Percentiles rank a stretch among this genome's conserved stretches.
Conservation (phyloP, 64 coral and sea anemone species). For the Actinia tenebrosa region DNA sequence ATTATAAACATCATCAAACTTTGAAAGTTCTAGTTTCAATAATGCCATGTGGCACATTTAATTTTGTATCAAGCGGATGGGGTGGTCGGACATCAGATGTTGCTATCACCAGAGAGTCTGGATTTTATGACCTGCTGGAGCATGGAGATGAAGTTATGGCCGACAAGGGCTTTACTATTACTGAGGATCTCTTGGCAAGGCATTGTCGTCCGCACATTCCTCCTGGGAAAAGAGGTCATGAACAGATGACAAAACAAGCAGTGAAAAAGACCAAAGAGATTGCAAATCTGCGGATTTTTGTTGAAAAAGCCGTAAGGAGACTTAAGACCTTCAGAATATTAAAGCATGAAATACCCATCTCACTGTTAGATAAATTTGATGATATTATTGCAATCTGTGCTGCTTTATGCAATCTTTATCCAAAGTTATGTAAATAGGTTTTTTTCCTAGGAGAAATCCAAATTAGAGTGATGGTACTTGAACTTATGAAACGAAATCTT, state of each 20-base stretch:
- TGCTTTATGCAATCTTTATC: too few species aligned
- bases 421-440: too few species aligned
- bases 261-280: constrained; percentile 44
- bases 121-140: constrained; percentile 42
- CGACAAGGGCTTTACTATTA: constrained; percentile 42
- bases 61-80: constrained; percentile 46
- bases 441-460: too few species aligned
- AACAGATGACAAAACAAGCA: constrained; percentile 29
- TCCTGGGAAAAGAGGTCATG: constrained; percentile 32
- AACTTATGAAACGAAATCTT: too few species aligned
- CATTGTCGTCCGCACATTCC: constrained; percentile 15
- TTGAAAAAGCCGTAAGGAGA: constrained; percentile 46
- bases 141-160: constrained; percentile 43
- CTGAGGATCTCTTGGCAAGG: constrained; percentile 35
- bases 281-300: constrained; percentile 49
- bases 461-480: too few species aligned
- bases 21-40: constrained; percentile 36
- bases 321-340: constrained; percentile 37
- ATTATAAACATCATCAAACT: constrained; percentile 47
- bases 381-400: constrained; percentile 19
- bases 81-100: constrained; percentile 34
- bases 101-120: constrained; percentile 27
- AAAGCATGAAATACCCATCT: constrained; percentile 47
- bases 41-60: constrained; percentile 41
- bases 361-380: constrained; percentile 41